phyloP scores from a whole-genome alignment of 2,113 vertebrate genomes.

The Nicator chloris region DNA sequence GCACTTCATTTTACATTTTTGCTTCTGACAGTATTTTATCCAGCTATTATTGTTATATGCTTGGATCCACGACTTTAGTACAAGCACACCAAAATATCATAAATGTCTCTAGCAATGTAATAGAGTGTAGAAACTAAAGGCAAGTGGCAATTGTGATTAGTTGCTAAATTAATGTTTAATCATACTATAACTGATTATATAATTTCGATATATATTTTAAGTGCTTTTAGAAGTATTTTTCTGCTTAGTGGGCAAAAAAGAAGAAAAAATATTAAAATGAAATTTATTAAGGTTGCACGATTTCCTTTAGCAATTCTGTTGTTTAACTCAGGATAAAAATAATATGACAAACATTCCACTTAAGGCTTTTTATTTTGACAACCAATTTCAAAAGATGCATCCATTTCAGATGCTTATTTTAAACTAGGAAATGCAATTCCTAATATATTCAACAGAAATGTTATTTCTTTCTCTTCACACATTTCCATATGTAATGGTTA shows the following conservation, averaged over 20 bases:
- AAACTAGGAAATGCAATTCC: slow-evolving; percentile 79
- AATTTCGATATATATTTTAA: slow-evolving; percentile 38
- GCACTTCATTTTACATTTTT: slow-evolving; percentile 4
- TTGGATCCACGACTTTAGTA: not conserved
- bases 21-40: slow-evolving; percentile 22
- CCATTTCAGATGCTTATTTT: slow-evolving; percentile 81
- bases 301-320: slow-evolving; percentile 23
- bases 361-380: slow-evolving; percentile 81
- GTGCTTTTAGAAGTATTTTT: slow-evolving; percentile 51
- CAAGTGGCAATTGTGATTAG: slow-evolving; percentile 46
- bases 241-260: slow-evolving; percentile 29
- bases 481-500: slow-evolving; percentile 89
- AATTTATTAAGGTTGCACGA: slow-evolving; percentile 61
- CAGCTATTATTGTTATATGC: slow-evolving; percentile 12
- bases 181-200: not conserved
- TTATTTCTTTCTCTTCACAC: slow-evolving; percentile 81
- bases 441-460: slow-evolving; percentile 85
- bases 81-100: not conserved
- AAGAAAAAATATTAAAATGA: slow-evolving; percentile 68
- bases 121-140: slow-evolving; percentile 11
- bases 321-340: slow-evolving; percentile 73
- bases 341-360: slow-evolving; percentile 78
- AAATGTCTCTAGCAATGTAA: not conserved
- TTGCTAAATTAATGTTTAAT: slow-evolving; percentile 69
- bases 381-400: slow-evolving; percentile 79